Conservation (phyloP, 2,888 invertebrate genomes). For the Tenthredo scrophulariae region DNA sequence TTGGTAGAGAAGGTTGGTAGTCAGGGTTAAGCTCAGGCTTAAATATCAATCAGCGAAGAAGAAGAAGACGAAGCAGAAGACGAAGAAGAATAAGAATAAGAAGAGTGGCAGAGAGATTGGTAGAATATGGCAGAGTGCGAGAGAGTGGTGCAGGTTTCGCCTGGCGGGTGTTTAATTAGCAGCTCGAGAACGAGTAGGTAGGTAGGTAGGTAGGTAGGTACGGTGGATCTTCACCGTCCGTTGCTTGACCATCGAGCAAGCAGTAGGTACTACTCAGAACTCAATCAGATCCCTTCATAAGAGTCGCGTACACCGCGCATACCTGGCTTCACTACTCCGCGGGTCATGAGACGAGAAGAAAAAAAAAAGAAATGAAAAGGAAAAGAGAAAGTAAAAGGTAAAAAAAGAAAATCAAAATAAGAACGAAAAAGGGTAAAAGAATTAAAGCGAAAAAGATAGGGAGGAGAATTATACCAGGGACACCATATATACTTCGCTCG, state of each 20-base stretch:
- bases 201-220: slow-evolving; percentile 63
- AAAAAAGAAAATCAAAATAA: slow-evolving; percentile 63
- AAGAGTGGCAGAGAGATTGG: slow-evolving; percentile 44
- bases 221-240: not conserved
- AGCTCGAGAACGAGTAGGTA: slow-evolving; percentile 74
- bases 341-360: slow-evolving; percentile 9
- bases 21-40: slow-evolving; percentile 71
- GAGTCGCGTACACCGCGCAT: slow-evolving; percentile 58
- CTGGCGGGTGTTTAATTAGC: slow-evolving; percentile 76
- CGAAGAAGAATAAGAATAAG: slow-evolving; percentile 42
- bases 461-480: not conserved
- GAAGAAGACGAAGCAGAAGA: slow-evolving; percentile 59
- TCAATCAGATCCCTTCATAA: slow-evolving; percentile 78
- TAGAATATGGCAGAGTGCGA: slow-evolving; percentile 55
- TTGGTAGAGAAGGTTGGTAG: slow-evolving; percentile 59
- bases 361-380: not conserved
- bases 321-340: slow-evolving; percentile 50
- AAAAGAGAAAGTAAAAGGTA: slow-evolving; percentile 2
- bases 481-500: too few relatives aligned
- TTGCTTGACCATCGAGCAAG: not conserved
- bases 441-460: not conserved
- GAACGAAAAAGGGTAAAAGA: slow-evolving; percentile 60
- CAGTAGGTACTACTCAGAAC: slow-evolving; percentile 72
- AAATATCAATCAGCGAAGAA: slow-evolving; percentile 74
- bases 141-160: slow-evolving; percentile 58